These are phyloP conservation scores for Actinia tenebrosa DNA, from an alignment of 64 coral and sea anemone genomes.

Conservation along the genomic window DNA sequence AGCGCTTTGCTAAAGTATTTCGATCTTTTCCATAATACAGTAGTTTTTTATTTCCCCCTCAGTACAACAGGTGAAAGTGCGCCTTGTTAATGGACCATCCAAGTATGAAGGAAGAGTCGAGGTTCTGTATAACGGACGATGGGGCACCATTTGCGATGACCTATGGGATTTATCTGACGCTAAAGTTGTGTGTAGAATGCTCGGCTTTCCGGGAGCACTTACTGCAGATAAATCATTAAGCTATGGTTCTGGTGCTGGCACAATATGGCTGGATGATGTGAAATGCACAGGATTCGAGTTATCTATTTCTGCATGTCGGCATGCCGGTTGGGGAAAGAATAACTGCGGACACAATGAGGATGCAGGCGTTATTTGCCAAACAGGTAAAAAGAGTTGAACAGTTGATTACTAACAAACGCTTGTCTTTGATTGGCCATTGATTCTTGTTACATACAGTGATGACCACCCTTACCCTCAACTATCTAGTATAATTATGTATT, in stretches of 20 bases:
- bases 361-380: neutral
- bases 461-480: no score
- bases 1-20: neutral
- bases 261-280: constrained; percentile 9
- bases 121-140: neutral
- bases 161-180: neutral
- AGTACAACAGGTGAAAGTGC: neutral
- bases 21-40: neutral
- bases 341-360: constrained; percentile 2
- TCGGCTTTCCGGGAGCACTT: constrained; percentile 2
- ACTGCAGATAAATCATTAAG: neutral
- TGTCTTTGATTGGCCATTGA: no score
- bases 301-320: neutral
- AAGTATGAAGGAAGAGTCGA: constrained; percentile 1
- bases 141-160: constrained; percentile 19
- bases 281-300: constrained; percentile 1
- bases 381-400: neutral
- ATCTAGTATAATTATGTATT: no score
- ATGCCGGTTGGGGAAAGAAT: constrained; percentile 12
- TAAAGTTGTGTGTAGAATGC: constrained; percentile 14
- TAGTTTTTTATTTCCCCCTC: neutral
- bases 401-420: no score
- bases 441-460: no score
- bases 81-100: constrained; percentile 2
- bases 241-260: neutral